Percentiles rank a stretch among this genome's conserved stretches.
phyloP scores from a whole-genome alignment of 1,140 invertebrate genomes.

The Bacillus rossius region DNA sequence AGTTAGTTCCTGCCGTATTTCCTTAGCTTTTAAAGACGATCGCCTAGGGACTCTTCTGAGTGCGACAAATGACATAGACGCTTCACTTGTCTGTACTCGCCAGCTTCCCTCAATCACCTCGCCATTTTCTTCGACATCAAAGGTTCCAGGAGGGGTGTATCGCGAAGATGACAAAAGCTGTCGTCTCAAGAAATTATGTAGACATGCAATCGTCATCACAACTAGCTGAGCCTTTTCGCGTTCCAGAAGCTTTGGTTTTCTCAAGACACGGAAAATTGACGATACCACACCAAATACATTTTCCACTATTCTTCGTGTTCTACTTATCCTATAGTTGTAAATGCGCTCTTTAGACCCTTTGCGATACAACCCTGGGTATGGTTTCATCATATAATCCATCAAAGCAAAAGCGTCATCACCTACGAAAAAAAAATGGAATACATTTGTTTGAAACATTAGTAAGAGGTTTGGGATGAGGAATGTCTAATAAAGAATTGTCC shows the following conservation, averaged over 20 bases:
- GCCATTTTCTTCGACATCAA: too few relatives aligned
- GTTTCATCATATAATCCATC: constrained; percentile 40
- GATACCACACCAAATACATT: constrained; percentile 48
- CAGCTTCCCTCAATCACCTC: too few relatives aligned
- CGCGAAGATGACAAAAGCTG: too few relatives aligned
- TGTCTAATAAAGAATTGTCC: constrained; percentile 23
- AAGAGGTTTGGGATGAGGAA: constrained; percentile 27
- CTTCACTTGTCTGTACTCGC: too few relatives aligned
- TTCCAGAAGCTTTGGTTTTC: constrained; percentile 18
- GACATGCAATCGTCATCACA: constrained; percentile 27
- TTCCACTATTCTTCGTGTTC: constrained; percentile 41
- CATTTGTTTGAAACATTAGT: constrained; percentile 15
- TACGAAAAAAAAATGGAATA: constrained; percentile 31
- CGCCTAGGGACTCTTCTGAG: too few relatives aligned
- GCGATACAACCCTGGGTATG: constrained; percentile 37
- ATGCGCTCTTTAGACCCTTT: constrained; percentile 31
- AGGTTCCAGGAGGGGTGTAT: too few relatives aligned
- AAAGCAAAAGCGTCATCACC: constrained; percentile 47
- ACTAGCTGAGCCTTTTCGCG: constrained; percentile 27
- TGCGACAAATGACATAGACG: too few relatives aligned
- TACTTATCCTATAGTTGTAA: constrained; percentile 38
- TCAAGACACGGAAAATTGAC: constrained; percentile 32
- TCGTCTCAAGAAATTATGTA: constrained; percentile 3
- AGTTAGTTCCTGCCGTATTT: too few relatives aligned
- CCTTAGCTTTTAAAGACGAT: too few relatives aligned